Evolutionary conservation across 2,888 invertebrate genomes (phyloP).

Genomic region (Deroplatys truncata): DNA sequence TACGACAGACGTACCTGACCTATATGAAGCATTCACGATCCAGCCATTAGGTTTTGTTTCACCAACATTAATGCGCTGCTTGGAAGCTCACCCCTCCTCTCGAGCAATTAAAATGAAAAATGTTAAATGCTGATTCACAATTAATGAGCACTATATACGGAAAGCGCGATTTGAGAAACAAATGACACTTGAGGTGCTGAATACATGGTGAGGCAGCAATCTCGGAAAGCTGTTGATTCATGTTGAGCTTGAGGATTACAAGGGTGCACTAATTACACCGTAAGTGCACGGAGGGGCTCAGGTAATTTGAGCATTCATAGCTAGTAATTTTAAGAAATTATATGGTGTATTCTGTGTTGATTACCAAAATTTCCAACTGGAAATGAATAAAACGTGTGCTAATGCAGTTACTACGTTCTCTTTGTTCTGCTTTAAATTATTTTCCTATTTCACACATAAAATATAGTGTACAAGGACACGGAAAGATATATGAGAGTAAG

Average conservation of each 20-base stretch:
- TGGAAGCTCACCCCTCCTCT: background rate
- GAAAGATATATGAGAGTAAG: too few species aligned
- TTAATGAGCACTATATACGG: background rate
- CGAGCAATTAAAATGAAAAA: background rate
- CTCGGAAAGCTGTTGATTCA: background rate
- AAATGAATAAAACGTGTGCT: too few species aligned
- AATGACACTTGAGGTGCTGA: background rate
- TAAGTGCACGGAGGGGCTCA: background rate
- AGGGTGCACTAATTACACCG: background rate
- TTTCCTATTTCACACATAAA: too few species aligned
- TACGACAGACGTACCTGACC: background rate
- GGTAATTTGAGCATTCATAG: too few species aligned
- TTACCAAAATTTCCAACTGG: too few species aligned
- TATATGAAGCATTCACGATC: background rate
- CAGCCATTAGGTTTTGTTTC: background rate
- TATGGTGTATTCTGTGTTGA: too few species aligned
- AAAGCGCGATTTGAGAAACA: background rate
- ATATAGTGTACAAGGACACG: too few species aligned
- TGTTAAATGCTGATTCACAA: background rate
- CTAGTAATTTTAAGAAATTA: too few species aligned
- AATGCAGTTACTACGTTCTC: too few species aligned
- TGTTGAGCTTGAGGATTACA: background rate
- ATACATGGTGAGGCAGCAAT: background rate
- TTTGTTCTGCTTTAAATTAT: too few species aligned
- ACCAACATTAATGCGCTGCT: background rate